These are phyloP conservation scores for Tinamus major DNA, from an alignment of 2,797 vertebrate genomes.

Conservation along the genomic window DNA sequence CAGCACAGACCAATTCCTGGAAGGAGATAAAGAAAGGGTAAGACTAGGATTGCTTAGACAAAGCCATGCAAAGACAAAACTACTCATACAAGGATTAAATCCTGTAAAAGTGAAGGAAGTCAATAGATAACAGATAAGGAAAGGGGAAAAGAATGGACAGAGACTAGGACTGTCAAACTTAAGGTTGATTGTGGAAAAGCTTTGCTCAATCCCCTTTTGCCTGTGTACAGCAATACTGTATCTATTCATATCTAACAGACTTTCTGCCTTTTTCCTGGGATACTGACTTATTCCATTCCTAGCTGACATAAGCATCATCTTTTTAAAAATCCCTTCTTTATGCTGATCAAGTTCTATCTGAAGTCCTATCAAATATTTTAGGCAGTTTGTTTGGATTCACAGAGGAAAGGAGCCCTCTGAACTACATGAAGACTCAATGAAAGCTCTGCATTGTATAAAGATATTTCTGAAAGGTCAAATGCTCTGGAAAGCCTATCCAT, in stretches of 20 bases:
- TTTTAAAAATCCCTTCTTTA: not conserved
- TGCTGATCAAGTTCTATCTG: not conserved
- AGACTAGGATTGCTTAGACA: not conserved
- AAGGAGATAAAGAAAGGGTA: not conserved
- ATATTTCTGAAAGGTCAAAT: not conserved
- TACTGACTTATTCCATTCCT: not conserved
- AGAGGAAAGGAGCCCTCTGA: not conserved
- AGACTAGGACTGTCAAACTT: not conserved
- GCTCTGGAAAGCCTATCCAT: not conserved
- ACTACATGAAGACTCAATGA: not conserved
- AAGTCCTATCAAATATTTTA: not conserved
- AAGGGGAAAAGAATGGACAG: not conserved
- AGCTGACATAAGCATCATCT: not conserved
- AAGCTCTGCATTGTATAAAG: not conserved
- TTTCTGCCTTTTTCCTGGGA: not conserved
- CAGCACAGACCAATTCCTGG: not conserved
- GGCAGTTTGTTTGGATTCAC: not conserved
- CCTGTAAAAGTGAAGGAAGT: not conserved
- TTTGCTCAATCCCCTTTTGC: not conserved
- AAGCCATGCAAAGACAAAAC: constrained; percentile 6
- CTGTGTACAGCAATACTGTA: not conserved
- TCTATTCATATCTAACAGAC: not conserved
- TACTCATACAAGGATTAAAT: not conserved
- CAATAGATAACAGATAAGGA: not conserved
- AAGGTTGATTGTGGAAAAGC: not conserved